Percentiles rank a stretch among this genome's conserved stretches.
These are phyloP conservation scores for Diceros bicornis DNA, from an alignment of 2,797 vertebrate species.

Conservation along the genomic window DNA sequence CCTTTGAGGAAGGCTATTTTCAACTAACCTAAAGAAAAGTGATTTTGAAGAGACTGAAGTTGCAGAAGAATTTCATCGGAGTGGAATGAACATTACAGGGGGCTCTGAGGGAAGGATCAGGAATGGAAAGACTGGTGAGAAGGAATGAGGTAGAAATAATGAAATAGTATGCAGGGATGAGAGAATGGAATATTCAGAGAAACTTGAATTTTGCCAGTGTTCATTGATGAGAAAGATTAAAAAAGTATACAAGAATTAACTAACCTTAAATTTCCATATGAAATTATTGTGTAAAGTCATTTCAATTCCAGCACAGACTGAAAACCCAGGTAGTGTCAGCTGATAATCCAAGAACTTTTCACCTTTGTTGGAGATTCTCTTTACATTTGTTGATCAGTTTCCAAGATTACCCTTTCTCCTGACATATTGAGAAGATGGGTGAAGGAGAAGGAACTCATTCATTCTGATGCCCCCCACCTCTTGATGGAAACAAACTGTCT, in stretches of 20 bases:
- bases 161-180: not conserved
- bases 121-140: not conserved
- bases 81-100: not conserved
- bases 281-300: not conserved
- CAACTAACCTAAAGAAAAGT: not conserved
- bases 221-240: not conserved
- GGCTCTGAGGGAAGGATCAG: not conserved
- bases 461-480: not conserved
- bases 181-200: not conserved
- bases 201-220: not conserved
- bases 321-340: not conserved
- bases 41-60: not conserved
- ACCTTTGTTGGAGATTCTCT: not conserved
- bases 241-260: not conserved
- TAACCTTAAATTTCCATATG: not conserved
- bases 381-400: constrained; percentile 12
- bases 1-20: constrained; percentile 37
- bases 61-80: not conserved
- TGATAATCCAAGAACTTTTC: not conserved
- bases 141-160: not conserved
- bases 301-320: not conserved
- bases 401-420: not conserved
- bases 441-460: not conserved
- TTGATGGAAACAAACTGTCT: not conserved
- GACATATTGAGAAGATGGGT: not conserved